Evolutionary conservation across 2,113 vertebrate species (phyloP), one percentile per base, ranked within the genome.

Genomic region (Amphiprion ocellaris): DNA sequence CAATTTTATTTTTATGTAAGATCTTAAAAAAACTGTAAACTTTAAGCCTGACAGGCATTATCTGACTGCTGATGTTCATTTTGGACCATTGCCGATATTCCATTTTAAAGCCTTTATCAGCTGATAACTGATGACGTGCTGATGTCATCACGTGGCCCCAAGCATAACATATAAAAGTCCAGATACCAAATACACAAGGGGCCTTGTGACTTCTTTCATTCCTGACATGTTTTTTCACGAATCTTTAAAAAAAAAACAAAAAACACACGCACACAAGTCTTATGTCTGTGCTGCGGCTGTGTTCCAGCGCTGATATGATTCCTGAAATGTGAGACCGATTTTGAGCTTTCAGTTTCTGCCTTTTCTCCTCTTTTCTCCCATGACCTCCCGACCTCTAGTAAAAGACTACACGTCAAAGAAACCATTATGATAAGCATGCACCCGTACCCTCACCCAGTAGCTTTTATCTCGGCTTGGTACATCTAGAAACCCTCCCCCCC

Each of bases 401-500:
- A 90, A 90, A 85, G 77, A 78, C 81, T 10, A 74, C 80, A 73
- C 72, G 70, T 89, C 77, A 89, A 87, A 87, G 88, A 74, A 87
- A 63, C 80, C 90, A 89, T 90, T 90, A 89, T 87, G 76, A 89
- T 86, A 88, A 91, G 79, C 75, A n/a, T 47, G 69, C 80, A 37
- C 33, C 53, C 71, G 7, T 39, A 67, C 76, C 50, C 72, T 85
- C 69, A 47, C 28, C 62, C 79, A 10, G 28, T 4, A 14, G 46
- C 79, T 87, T 87, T 86, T 73, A 88, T 91, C 88, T 79, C 8
- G 59, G 63, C 73, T 55, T 33, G 70, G 74, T 62, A 55, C 58
- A 68, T 62, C 49, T 64, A 46, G 24, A 24, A 56, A 52, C 74
- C 58, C 33, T 79, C 59, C 61, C 67, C 64, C 17, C 52, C 30